These are phyloP conservation scores for Columba guinea DNA, from an alignment of 2,797 vertebrate species.

Conservation along the genomic window DNA sequence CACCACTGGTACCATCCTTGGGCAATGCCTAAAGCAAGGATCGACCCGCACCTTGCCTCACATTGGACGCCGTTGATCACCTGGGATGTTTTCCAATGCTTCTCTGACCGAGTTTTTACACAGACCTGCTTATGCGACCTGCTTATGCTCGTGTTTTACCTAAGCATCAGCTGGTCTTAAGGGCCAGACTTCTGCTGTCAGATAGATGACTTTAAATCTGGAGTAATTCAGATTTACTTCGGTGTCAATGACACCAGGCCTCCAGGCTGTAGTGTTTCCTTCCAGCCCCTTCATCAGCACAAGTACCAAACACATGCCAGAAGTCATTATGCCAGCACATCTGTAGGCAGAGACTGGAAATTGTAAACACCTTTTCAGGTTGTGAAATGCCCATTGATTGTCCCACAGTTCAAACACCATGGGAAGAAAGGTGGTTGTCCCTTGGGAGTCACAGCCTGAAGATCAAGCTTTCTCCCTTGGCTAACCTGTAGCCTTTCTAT, in stretches of 20 bases:
- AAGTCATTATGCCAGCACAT: neutral
- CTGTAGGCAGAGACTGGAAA: conserved; percentile 23
- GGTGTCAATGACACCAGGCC: neutral
- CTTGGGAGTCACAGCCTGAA: neutral
- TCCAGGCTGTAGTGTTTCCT: neutral
- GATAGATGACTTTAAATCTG: neutral
- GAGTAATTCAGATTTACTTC: neutral
- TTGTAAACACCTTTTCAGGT: conserved; percentile 13
- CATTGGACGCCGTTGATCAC: neutral
- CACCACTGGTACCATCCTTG: neutral
- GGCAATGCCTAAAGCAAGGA: neutral
- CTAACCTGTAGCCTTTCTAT: neutral
- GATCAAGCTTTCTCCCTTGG: neutral
- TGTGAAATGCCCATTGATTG: conserved; percentile 50
- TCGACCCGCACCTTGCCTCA: neutral
- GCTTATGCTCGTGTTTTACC: neutral
- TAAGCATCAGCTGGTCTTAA: neutral
- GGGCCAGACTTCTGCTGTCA: neutral
- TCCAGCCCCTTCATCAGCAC: neutral
- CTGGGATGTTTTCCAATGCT: neutral
- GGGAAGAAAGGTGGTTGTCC: neutral
- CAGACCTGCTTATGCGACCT: neutral
- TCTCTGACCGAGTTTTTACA: neutral
- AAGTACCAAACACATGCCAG: neutral
- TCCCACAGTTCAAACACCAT: neutral